Base-by-base conservation (phyloP, 2,888 invertebrate species). In the Dysmachus trigonus region DNA sequence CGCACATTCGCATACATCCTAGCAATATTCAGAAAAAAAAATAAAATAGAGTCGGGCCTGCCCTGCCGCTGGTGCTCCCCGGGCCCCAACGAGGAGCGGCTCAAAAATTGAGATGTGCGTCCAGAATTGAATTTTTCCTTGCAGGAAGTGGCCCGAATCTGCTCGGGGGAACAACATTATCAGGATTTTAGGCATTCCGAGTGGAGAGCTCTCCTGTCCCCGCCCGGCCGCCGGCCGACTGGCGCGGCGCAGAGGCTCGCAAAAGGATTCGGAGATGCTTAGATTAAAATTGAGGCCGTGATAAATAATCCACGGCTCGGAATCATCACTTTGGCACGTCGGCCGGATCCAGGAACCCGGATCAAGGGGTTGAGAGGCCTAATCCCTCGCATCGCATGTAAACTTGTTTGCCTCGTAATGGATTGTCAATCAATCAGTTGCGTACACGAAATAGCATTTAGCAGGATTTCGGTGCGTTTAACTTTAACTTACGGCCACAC, bases 401-500 rank as follows among this genome's bases (percentile, higher is more conserved):
- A 79, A 79, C 30, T 79, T 79, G 79, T 51, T 79, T 79, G 79
- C 18, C 79, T 79, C 10, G 79, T 84, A 84, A 84, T 84, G 84
- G 84, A 84, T 84, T 84, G 84, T 84, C 84, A 84, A 84, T 84
- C 84, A 84, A 84, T 84, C 84, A 84, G 73, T 30, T 41, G 2
- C 38, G 73, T 73, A 72, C 84, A 72, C 84, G 84, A 47, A 72
- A 84, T 84, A 84, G 71, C 84, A 84, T 72, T 79, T 79, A 79
- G 79, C 79, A 79, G 79, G 79, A 79, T 79, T 79, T 79, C 79
- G 51, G 27, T 31, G 51, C 22, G 51, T 51, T 79, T 79, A 79
- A 51, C 35, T 51, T 79, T 79, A 79, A 51, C 35, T 79, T 79
- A 79, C 51, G 79, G 79, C 79, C 51, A 33, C 31, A 47, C 51